Evolutionary conservation across 2,797 vertebrate species (phyloP), one percentile per base, ranked within the genome.

Genomic region (Dryobates pubescens): DNA sequence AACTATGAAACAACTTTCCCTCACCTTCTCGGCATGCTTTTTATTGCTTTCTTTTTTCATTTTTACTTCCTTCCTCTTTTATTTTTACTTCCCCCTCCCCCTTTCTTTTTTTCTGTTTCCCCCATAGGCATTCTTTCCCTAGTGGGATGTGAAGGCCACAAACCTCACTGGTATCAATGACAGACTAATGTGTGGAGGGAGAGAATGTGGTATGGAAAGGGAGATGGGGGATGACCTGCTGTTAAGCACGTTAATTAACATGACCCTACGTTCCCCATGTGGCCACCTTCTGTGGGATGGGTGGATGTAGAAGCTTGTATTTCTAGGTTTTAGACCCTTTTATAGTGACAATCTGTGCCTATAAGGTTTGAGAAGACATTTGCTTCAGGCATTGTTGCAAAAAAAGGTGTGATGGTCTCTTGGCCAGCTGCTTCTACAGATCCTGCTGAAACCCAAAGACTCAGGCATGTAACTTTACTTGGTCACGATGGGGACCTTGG

Each of bases 91-190:
- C 11, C 12, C 5, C 38, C 82, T 3, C 47, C 22, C 22, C 10
- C 22, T 51, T 32, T 32, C 78, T 32, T 24, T 19, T 36, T 10
- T 16, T n/a, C 23, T 73, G 27, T 24, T 20, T 34, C 13, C 13
- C 5, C 38, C 84, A 11, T 81, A 65, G 38, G 29, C 72, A 90
- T 62, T 29, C 32, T 80, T 94, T 83, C 47, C 26, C 59, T 88
- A 58, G 72, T 81, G 29, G 82, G 26, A 72, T 87, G 86, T 78
- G 79, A 92, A 95, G 93, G 57, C 65, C 73, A 62, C 88, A 94
- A 30, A 74, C 68, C 36, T 86, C 53, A 65, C 86, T 57, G 83
- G 38, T 80, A 75, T 86, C 83, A 82, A 6, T 77, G 79, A 49
- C 49, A 74, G 56, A 67, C 34, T 63, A 34, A 10, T 17, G 58